Evolutionary conservation across 1,140 invertebrate species (phyloP).

Genomic region (Phenacoccus solenopsis): DNA sequence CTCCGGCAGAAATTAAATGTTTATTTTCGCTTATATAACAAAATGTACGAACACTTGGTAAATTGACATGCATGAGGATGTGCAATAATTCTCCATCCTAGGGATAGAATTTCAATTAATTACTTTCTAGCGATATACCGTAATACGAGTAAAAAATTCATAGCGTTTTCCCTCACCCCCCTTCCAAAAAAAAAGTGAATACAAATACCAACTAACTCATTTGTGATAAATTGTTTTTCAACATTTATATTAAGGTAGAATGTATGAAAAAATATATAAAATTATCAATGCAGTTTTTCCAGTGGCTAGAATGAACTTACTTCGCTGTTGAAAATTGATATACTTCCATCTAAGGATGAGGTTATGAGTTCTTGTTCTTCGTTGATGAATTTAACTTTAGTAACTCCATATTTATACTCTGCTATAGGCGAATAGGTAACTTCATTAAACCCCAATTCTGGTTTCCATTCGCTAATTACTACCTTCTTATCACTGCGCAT

Average conservation of each 20-base stretch:
- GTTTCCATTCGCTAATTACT: conserved; percentile 47
- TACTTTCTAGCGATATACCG: not conserved
- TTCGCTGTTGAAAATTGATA: conserved; percentile 52
- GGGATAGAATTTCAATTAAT: not conserved
- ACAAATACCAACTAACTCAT: too few relatives aligned
- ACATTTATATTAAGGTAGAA: too few relatives aligned
- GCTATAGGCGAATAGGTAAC: conserved; percentile 42
- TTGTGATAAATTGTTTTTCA: too few relatives aligned
- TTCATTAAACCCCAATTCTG: conserved; percentile 42
- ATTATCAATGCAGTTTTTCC: too few relatives aligned
- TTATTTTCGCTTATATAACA: conserved; percentile 48
- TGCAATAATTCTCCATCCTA: conserved; percentile 38
- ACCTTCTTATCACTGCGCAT: conserved; percentile 47
- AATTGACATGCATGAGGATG: conserved; percentile 39
- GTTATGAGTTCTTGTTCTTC: conserved; percentile 54
- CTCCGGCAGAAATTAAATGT: conserved; percentile 52
- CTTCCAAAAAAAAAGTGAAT: not conserved
- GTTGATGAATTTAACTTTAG: conserved; percentile 52
- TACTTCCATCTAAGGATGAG: conserved; percentile 57
- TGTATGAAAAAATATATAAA: too few relatives aligned
- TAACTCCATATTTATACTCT: conserved; percentile 53
- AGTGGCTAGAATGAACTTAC: conserved; percentile 23
- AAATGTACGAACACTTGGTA: conserved; percentile 40
- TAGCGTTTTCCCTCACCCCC: too few relatives aligned
- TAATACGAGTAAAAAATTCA: too few relatives aligned